Conservation (phyloP, 2,888 invertebrate genomes). For the Drosophila subsilvestris region DNA sequence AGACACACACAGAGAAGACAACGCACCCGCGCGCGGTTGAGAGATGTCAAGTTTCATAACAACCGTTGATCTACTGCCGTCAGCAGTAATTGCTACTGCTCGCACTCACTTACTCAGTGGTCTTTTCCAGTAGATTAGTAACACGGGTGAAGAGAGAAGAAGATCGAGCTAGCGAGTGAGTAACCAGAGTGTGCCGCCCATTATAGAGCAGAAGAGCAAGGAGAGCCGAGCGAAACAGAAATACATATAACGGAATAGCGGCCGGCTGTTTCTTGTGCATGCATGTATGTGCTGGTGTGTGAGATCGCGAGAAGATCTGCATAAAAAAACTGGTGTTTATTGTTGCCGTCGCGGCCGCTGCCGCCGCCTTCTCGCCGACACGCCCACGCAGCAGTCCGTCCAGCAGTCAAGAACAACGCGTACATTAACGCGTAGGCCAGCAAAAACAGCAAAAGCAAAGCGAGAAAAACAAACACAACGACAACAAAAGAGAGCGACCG, state of each 20-base stretch:
- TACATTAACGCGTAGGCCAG: constrained; percentile 55
- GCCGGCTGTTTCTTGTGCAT: constrained; percentile 61
- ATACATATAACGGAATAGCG: constrained; percentile 48
- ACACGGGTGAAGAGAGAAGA: constrained; percentile 26
- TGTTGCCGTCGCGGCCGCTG: constrained; percentile 32
- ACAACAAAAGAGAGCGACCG: constrained; percentile 23
- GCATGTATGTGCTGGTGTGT: constrained; percentile 2
- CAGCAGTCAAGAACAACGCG: constrained; percentile 46
- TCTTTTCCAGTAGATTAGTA: constrained; percentile 11
- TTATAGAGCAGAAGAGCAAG: background rate
- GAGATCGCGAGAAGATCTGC: constrained; percentile 24
- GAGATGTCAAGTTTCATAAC: constrained; percentile 64
- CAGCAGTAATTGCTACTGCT: constrained; percentile 31
- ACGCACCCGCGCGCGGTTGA: background rate
- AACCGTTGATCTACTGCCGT: constrained; percentile 33
- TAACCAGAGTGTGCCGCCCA: background rate
- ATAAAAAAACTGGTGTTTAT: constrained; percentile 33
- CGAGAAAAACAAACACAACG: constrained; percentile 18
- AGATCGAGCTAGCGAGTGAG: constrained; percentile 19
- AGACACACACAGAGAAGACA: constrained; percentile 10
- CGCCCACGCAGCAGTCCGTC: constrained; percentile 26
- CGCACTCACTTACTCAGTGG: constrained; percentile 30
- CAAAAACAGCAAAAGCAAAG: constrained; percentile 33
- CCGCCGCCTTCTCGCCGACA: constrained; percentile 26
- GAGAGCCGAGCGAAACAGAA: constrained; percentile 8